Conservation (phyloP, 2,797 vertebrate genomes). For the Argyrosomus regius region DNA sequence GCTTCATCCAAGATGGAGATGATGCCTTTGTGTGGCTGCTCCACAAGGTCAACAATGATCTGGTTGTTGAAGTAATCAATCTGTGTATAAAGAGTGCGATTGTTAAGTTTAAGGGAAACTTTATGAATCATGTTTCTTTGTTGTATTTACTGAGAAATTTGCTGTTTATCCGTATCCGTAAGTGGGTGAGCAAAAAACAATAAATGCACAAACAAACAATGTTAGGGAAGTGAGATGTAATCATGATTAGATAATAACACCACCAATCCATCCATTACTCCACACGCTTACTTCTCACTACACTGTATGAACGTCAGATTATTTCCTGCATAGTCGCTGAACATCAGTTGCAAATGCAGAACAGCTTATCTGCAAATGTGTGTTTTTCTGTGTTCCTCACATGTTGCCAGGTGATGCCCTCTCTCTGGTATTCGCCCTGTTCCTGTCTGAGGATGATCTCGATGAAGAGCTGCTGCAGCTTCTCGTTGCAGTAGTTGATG, state of each 20-base stretch:
- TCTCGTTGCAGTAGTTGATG: slow-evolving; percentile 99
- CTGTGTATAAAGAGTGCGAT: slow-evolving; percentile 66
- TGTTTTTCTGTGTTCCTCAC: slow-evolving; percentile 78
- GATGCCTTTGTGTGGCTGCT: slow-evolving; percentile 91
- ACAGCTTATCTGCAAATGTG: background rate
- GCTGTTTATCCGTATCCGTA: background rate
- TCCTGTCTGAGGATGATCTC: slow-evolving; percentile 94
- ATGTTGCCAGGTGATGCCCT: slow-evolving; percentile 92
- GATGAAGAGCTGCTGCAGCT: slow-evolving; percentile 99
- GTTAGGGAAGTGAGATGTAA: background rate
- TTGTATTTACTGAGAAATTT: background rate
- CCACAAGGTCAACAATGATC: slow-evolving; percentile 94
- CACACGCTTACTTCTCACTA: background rate
- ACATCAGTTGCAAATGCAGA: background rate
- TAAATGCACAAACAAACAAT: background rate
- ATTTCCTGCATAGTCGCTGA: background rate
- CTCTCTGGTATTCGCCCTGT: slow-evolving; percentile 91
- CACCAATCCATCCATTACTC: background rate
- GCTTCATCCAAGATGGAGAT: slow-evolving; percentile 93
- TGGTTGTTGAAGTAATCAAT: slow-evolving; percentile 95
- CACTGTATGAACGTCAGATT: background rate
- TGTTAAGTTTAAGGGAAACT: background rate
- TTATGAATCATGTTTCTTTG: background rate
- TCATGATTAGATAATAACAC: background rate
- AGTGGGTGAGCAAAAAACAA: background rate